Conservation (phyloP, 2,888 invertebrate genomes). For the Cetonia aurata region DNA sequence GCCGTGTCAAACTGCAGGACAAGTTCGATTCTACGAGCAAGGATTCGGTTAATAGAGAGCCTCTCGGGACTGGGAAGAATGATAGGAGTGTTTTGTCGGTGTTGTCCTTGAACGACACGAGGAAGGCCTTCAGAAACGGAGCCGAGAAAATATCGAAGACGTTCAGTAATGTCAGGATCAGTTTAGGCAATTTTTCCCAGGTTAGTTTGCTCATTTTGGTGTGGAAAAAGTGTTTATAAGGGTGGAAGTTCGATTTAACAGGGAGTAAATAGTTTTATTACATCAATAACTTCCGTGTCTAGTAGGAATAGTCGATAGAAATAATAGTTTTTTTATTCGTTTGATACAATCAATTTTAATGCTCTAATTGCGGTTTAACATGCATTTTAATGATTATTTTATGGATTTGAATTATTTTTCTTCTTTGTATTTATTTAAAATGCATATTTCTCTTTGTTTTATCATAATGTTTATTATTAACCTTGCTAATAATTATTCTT, state of each 20-base stretch:
- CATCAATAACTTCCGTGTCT: too few species aligned
- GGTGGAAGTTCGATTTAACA: too few species aligned
- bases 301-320: too few species aligned
- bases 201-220: slow-evolving; percentile 60
- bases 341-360: too few species aligned
- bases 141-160: slow-evolving; percentile 78
- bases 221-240: too few species aligned
- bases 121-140: slow-evolving; percentile 74
- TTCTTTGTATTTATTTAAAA: neutral
- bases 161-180: slow-evolving; percentile 74
- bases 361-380: too few species aligned
- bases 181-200: slow-evolving; percentile 77
- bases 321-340: too few species aligned
- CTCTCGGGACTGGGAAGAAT: slow-evolving; percentile 48
- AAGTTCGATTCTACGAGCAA: slow-evolving; percentile 55
- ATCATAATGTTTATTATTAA: too few species aligned
- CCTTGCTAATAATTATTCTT: neutral
- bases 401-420: neutral
- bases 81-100: slow-evolving; percentile 62
- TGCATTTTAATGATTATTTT: too few species aligned
- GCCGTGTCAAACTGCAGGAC: slow-evolving; percentile 62
- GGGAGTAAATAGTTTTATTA: too few species aligned
- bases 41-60: slow-evolving; percentile 43
- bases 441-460: slow-evolving; percentile 1
- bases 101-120: slow-evolving; percentile 73